Conservation (phyloP, 2,888 invertebrate genomes). For the Neoitamus cyanurus region DNA sequence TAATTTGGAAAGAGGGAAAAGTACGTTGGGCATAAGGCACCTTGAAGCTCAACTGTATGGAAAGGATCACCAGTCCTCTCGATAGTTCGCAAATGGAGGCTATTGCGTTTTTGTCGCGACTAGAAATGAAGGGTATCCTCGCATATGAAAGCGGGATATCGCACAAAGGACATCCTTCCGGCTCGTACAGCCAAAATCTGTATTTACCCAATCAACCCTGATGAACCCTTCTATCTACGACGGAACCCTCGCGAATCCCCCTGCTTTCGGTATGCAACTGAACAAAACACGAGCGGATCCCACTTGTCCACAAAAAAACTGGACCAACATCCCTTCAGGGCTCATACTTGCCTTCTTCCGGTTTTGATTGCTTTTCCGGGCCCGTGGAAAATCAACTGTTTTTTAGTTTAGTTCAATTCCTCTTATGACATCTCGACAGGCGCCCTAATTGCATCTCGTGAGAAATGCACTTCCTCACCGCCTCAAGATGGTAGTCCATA, state of each 20-base stretch:
- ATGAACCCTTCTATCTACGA: neutral
- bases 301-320: neutral
- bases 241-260: neutral
- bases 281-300: neutral
- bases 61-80: neutral
- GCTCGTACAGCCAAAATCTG: neutral
- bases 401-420: neutral
- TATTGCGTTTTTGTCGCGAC: neutral
- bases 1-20: neutral
- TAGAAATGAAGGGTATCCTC: neutral
- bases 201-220: neutral
- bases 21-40: neutral
- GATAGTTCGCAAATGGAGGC: neutral
- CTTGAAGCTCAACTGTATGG: neutral
- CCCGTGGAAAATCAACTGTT: conserved; percentile 17
- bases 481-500: neutral
- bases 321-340: neutral
- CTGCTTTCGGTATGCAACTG: neutral
- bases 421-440: neutral
- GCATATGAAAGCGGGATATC: neutral
- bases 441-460: conserved; percentile 43
- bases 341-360: conserved; percentile 29
- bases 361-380: conserved; percentile 37
- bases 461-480: conserved; percentile 38
- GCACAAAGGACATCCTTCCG: conserved; percentile 40